Conservation (phyloP, 1,140 invertebrate species). For the Sitobion miscanthi region DNA sequence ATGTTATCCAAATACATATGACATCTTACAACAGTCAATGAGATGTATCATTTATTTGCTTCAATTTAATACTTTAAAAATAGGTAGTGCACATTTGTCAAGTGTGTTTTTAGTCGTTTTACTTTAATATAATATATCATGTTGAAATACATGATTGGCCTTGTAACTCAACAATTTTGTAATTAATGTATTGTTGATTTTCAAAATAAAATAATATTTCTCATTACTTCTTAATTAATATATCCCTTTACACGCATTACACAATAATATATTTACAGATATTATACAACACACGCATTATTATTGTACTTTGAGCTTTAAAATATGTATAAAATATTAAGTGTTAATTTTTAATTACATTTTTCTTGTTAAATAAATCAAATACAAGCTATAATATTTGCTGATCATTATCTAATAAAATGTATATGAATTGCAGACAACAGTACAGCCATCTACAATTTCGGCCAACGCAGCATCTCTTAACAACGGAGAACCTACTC, state of each 20-base stretch:
- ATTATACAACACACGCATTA: neutral
- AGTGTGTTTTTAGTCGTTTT: neutral
- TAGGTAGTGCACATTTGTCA: neutral
- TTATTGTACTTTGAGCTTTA: neutral
- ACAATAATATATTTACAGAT: neutral
- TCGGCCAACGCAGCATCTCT: neutral
- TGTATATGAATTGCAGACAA: neutral
- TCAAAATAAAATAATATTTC: neutral
- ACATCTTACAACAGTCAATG: neutral
- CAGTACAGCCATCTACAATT: neutral
- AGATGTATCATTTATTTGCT: neutral
- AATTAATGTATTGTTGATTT: neutral
- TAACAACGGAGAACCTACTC: slow-evolving; percentile 30
- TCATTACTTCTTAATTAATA: neutral
- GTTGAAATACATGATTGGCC: neutral
- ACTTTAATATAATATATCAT: neutral
- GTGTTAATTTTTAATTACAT: neutral
- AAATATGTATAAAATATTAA: neutral
- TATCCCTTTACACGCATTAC: neutral
- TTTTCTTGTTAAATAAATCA: neutral
- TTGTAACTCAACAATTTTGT: neutral
- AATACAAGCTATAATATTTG: neutral
- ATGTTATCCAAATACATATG: neutral
- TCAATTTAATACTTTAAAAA: neutral
- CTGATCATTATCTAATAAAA: neutral